Evolutionary conservation across 2,888 invertebrate genomes (phyloP), one percentile per base, ranked within the genome.

Genomic region (Trypoxylon attenuatum): DNA sequence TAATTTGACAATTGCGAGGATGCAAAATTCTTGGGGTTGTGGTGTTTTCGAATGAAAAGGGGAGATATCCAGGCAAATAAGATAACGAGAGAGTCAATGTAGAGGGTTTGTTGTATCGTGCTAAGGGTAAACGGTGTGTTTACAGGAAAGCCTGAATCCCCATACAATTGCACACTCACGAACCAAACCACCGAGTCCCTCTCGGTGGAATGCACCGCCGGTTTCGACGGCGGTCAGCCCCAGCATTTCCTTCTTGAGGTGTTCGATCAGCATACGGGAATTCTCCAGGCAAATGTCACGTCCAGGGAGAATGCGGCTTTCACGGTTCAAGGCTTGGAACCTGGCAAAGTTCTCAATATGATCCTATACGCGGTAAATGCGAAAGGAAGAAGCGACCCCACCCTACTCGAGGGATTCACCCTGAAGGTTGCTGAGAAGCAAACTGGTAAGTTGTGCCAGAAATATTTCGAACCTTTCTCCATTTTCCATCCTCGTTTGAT

Each of bases 341-440:
- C 96, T 0, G 96, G 94, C 4, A 93, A 93, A 78, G 90, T 92
- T 13, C 90, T 96, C 71, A 92, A 92, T 78, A 92, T 96, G 85
- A 89, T 92, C 52, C 91, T 96, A 67, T 96, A 94, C 86, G 93
- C 96, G 1, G 91, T 92, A 61, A 97, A 97, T 86, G 91, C 92
- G 4, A 93, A 94, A 80, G 96, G 96, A 13, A 90, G 92, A 74
- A 96, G 96, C 71, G 94, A 95, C 64, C 87, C 90, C 0, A 90
- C 93, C 15, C 85, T 90, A 53, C 86, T 94, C 10, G 93, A 93
- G 82, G 94, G 92, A 39, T 93, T 91, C 84, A 94, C 94, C 29
- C 88, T 93, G 39, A 93, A 94, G 87, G 90, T 91, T 56, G 93
- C 94, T 49, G 93, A 94, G 84, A 93, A 93, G 87, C 92, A 92